These are phyloP conservation scores for Callyntrura guangdongensis DNA, from an alignment of 2,888 invertebrate species.

Conservation along the genomic window DNA sequence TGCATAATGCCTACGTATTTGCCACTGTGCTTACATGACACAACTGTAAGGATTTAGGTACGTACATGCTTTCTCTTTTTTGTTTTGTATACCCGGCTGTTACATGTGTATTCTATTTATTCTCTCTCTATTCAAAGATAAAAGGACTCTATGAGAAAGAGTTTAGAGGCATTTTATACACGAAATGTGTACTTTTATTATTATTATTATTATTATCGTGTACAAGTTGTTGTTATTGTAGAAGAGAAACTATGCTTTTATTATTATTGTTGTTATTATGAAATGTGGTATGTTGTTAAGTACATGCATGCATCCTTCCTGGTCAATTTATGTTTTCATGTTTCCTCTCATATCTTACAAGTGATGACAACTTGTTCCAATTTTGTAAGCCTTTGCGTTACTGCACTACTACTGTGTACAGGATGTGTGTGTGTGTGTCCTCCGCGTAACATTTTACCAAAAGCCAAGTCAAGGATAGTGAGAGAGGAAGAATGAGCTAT, in stretches of 20 bases:
- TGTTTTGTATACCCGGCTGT: neutral
- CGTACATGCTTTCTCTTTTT: neutral
- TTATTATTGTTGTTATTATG: neutral
- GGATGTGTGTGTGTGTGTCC: neutral
- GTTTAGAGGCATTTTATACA: conserved; percentile 14
- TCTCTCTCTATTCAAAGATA: neutral
- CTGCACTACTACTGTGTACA: neutral
- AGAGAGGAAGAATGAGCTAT: conserved; percentile 1
- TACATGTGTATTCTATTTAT: neutral
- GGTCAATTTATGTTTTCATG: conserved; percentile 69
- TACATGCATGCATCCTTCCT: conserved; percentile 48
- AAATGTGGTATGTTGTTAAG: conserved; percentile 26
- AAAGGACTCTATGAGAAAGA: neutral
- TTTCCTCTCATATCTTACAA: conserved; percentile 56
- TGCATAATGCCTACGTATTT: neutral
- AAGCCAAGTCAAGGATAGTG: neutral
- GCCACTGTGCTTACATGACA: too few species aligned
- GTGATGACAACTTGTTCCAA: conserved; percentile 66
- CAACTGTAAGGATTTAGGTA: neutral
- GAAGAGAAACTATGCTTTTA: conserved; percentile 5
- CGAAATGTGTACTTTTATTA: conserved; percentile 28
- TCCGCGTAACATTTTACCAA: neutral
- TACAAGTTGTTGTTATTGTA: neutral
- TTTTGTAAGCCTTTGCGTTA: conserved; percentile 7
- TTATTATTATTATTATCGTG: neutral